Evolutionary conservation across 2,113 vertebrate genomes (phyloP).

Genomic region (Chamaea fasciata): DNA sequence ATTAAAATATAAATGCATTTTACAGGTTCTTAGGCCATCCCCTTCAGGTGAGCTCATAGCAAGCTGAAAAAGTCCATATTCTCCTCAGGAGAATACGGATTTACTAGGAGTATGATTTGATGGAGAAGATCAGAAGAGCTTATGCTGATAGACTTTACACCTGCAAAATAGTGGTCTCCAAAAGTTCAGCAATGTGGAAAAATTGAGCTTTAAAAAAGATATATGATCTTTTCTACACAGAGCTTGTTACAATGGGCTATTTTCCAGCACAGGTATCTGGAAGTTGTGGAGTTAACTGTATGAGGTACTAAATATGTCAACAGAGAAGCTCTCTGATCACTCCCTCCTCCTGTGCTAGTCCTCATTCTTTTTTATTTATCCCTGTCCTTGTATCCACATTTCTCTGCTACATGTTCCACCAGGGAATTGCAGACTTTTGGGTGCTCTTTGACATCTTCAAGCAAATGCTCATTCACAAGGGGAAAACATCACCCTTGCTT

Average conservation of each 20-base stretch:
- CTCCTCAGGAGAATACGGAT: not conserved
- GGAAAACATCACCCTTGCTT: not conserved
- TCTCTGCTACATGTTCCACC: not conserved
- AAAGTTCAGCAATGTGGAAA: not conserved
- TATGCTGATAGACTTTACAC: not conserved
- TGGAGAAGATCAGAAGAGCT: not conserved
- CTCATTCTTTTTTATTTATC: not conserved
- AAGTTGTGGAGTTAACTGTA: not conserved
- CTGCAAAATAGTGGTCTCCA: not conserved
- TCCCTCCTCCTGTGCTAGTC: not conserved
- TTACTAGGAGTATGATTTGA: not conserved
- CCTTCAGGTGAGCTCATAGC: not conserved
- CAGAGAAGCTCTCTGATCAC: not conserved
- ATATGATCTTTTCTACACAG: not conserved
- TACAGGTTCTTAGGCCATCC: not conserved
- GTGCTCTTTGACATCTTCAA: not conserved
- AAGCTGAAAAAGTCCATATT: not conserved
- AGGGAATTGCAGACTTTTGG: not conserved
- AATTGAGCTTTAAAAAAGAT: not conserved
- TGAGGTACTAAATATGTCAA: not conserved
- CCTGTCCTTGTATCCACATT: not conserved
- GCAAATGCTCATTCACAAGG: not conserved
- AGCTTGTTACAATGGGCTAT: not conserved
- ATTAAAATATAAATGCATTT: not conserved
- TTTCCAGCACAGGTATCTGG: not conserved